phyloP scores from a whole-genome alignment of 2,888 invertebrate genomes.

The Kuschelorhynchus macadamiae region DNA sequence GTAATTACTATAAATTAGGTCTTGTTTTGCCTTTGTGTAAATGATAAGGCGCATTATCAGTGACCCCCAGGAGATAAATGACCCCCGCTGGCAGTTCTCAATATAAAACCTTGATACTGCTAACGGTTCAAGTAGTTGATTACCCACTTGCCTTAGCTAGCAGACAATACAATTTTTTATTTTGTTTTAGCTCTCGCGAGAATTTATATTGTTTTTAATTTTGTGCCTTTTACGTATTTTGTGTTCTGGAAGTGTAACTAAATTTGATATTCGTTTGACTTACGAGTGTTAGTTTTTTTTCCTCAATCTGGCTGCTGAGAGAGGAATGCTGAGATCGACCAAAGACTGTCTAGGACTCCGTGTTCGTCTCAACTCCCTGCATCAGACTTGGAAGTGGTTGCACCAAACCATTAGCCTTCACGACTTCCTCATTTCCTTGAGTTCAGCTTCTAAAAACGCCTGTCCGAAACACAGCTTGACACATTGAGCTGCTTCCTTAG shows the following conservation, averaged over 20 bases:
- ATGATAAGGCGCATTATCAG: conserved; percentile 57
- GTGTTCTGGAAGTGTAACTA: conserved; percentile 25
- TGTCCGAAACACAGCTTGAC: conserved; percentile 51
- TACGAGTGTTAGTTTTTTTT: conserved; percentile 49
- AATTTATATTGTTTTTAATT: conserved; percentile 11
- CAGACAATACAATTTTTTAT: not conserved
- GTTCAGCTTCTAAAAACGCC: conserved; percentile 80
- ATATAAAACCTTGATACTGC: conserved; percentile 60
- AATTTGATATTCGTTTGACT: conserved; percentile 10
- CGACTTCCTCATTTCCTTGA: conserved; percentile 87
- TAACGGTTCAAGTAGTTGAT: conserved; percentile 22
- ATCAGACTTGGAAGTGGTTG: conserved; percentile 96
- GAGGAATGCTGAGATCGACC: conserved; percentile 75
- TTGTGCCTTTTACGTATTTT: conserved; percentile 28
- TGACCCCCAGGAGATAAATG: conserved; percentile 62
- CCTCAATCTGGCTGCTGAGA: conserved; percentile 64
- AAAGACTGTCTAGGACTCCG: conserved; percentile 90
- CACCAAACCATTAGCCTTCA: conserved; percentile 91
- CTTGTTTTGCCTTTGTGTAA: conserved; percentile 59
- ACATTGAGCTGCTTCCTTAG: conserved; percentile 50
- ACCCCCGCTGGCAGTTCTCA: conserved; percentile 57
- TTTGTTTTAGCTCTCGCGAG: not conserved
- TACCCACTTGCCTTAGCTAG: not conserved
- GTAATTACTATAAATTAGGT: conserved; percentile 49
- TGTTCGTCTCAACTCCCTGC: conserved; percentile 88